Base-by-base conservation (phyloP, 1,140 invertebrate species). In the Pomacea maculata region DNA sequence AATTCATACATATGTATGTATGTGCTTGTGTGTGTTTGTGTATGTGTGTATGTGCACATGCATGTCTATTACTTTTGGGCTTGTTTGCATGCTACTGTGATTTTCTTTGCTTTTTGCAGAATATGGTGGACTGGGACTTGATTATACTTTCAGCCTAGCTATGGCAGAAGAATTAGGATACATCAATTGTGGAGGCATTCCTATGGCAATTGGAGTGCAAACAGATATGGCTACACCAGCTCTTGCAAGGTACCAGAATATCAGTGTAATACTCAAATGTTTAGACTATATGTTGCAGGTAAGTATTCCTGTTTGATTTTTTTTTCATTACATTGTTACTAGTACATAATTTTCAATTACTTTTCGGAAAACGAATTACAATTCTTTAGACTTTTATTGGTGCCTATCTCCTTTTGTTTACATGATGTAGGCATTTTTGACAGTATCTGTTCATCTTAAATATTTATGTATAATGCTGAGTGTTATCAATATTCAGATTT, bases 41-140 rank as follows among this genome's bases (percentile, higher is more conserved):
- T 15, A 55, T 57, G 61, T 77, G 45, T 77, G 65, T 29, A 76
- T 57, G 15, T 63, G 34, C 64, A 63, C 64, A 29, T 77, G 29
- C 64, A 70, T 17, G 12, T 15, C 68, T 15, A 25, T 29, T 57
- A n/a, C 55, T 54, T 75, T 21, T 61, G 54, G 54, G 34, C n/a
- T 45, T 52, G 72, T 52, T 1, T 52, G 45, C 55, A 54, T 73
- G 34, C 55, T 17, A 54, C 45, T 73, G 29, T 45, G 4, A 15
- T 14, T 73, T 81, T 76, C 61, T 25, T 65, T 55, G 80, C 73
- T 79, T 61, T 52, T 88, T 89, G 79, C 81, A 93, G 94, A 93
- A 83, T 94, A 93, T 91, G 93, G 93, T 61, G 94, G 94, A 11
- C 84, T 93, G 17, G 94, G 93, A 9, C 85, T 94, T 68, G 93